Evolutionary conservation across 2,888 invertebrate genomes (phyloP).

Genomic region (Cabera pusaria): DNA sequence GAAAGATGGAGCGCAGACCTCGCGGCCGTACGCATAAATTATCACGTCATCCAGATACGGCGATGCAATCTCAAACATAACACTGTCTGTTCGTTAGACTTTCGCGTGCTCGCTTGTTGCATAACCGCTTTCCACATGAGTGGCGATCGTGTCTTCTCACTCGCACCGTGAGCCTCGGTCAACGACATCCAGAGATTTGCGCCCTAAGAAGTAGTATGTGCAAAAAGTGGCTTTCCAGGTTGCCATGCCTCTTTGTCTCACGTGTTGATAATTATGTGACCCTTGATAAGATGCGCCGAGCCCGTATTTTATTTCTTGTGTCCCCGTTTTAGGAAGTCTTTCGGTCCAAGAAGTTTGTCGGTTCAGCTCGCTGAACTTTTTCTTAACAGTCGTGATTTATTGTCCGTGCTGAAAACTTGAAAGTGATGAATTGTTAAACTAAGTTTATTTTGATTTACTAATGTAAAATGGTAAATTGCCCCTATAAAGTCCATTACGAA

Average conservation of each 20-base stretch:
- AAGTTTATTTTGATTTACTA: constrained; percentile 9
- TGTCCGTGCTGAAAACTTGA: no score
- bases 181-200: constrained; percentile 70
- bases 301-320: no score
- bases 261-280: constrained; percentile 38
- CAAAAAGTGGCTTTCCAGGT: constrained; percentile 37
- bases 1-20: constrained; percentile 31
- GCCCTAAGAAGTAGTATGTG: constrained; percentile 42
- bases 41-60: constrained; percentile 60
- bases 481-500: constrained; percentile 15
- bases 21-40: constrained; percentile 33
- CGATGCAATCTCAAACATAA: constrained; percentile 51
- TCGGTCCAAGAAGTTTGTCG: no score
- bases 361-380: no score
- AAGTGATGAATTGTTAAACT: constrained; percentile 1
- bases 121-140: constrained; percentile 80
- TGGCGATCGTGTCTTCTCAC: constrained; percentile 61
- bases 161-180: constrained; percentile 71
- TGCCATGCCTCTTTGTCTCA: constrained; percentile 33
- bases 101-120: constrained; percentile 73
- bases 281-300: constrained; percentile 27
- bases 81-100: constrained; percentile 55
- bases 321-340: no score
- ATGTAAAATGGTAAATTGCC: constrained; percentile 6
- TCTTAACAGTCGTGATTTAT: no score